Conservation (phyloP, 1,140 invertebrate genomes). For the Diorhabda carinulata region DNA sequence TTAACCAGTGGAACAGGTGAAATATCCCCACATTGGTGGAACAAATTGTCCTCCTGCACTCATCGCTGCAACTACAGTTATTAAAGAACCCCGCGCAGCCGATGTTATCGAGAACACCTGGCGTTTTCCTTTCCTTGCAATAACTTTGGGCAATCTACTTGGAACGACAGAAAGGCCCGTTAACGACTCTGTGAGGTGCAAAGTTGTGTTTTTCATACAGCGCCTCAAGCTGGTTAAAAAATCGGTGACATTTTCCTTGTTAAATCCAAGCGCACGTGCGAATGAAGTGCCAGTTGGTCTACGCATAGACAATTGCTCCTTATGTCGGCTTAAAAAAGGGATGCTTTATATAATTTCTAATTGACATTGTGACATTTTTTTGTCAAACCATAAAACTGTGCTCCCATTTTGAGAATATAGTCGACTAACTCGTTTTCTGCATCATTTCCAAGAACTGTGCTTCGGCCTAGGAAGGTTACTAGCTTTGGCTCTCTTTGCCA, state of each 20-base stretch:
- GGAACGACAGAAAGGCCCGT: conserved; percentile 42
- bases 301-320: conserved; percentile 2
- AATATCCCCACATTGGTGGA: conserved; percentile 38
- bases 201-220: background rate
- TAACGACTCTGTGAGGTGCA: conserved; percentile 34
- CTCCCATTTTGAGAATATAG: too few relatives aligned
- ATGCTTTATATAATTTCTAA: conserved; percentile 13
- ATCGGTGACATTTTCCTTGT: conserved; percentile 2
- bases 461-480: too few relatives aligned
- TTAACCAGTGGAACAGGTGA: conserved; percentile 2
- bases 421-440: too few relatives aligned
- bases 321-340: conserved; percentile 16
- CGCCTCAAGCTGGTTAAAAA: too few relatives aligned
- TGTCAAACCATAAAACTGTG: too few relatives aligned
- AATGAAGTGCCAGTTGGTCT: conserved; percentile 22
- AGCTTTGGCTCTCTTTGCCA: too few relatives aligned
- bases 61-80: conserved; percentile 20
- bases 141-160: conserved; percentile 35
- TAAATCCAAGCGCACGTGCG: conserved; percentile 12
- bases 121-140: conserved; percentile 29
- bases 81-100: conserved; percentile 14
- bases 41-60: conserved; percentile 25
- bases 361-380: too few relatives aligned
- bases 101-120: conserved; percentile 8
- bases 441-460: too few relatives aligned